Evolutionary conservation across 2,113 vertebrate genomes (phyloP), one percentile per base, ranked within the genome.

Genomic region (Mystacornis crossleyi): DNA sequence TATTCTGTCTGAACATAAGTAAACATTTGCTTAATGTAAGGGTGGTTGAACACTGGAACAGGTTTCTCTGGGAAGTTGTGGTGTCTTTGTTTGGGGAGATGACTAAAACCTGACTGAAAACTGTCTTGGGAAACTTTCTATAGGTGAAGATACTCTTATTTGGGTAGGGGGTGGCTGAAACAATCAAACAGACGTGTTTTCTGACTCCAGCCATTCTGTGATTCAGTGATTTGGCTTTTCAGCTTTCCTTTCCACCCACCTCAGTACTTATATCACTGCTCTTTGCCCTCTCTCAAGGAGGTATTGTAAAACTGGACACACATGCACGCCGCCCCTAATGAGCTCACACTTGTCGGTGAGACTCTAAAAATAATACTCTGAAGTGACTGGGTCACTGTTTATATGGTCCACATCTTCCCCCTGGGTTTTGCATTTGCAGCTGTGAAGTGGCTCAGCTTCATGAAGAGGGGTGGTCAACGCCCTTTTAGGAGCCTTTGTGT

Each of bases 241-340:
- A 72, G 6, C 10, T 19, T 77, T 83, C 14, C 5, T 55, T 38
- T 65, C 7, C 23, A 50, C 8, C 11, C 23, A 36, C 3, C 3
- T 3, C 34, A 64, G 1, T 28, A 28, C 36, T 70, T 64, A 6
- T 26, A 40, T 8, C 3, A 0, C 10, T 62, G 28, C 0, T 70
- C 8, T 48, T 81, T 78, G 4, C 4, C 4, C 2, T 62, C 2
- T 66, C 18, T 66, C 42, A 57, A 16, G 16, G 31, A 60, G 16
- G 8, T 20, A 26, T 47, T 12, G 7, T 48, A 78, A 86, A 15
- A 3, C 4, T 45, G 4, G 15, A 48, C 15, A 36, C 2, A 14
- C 2, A 16, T 2, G 4, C 48, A 12, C 66, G 18, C 9, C 47
- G 29, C 26, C 13, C 53, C 24, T 47, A 51, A 67, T 5, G 6